Conservation (phyloP, 2,888 invertebrate species). For the Punctoribates punctum region DNA sequence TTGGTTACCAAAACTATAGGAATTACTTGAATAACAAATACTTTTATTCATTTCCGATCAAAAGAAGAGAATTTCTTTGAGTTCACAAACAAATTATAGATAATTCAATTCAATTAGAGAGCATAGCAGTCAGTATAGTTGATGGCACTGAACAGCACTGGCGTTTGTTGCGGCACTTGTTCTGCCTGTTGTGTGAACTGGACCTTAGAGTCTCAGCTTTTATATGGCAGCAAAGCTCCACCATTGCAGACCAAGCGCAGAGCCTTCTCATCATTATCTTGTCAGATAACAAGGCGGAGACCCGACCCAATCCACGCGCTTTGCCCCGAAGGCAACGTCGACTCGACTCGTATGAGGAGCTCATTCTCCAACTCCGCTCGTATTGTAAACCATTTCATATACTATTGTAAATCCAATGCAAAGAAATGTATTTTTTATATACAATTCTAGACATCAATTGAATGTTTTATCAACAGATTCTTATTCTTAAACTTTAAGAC, state of each 20-base stretch:
- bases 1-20: not conserved
- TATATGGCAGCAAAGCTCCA: slow-evolving; percentile 31
- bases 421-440: not conserved
- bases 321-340: slow-evolving; percentile 32
- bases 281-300: slow-evolving; percentile 32
- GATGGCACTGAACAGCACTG: slow-evolving; percentile 15
- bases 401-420: not conserved
- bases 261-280: slow-evolving; percentile 35
- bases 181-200: slow-evolving; percentile 26
- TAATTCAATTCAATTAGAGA: slow-evolving; percentile 24
- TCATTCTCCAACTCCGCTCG: not conserved
- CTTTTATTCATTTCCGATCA: slow-evolving; percentile 11
- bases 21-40: not conserved
- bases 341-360: not conserved
- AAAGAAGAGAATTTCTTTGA: not conserved
- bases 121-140: slow-evolving; percentile 7
- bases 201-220: slow-evolving; percentile 27
- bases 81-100: slow-evolving; percentile 22
- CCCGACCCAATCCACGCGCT: slow-evolving; percentile 34
- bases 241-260: slow-evolving; percentile 13
- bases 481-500: not conserved
- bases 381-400: not conserved
- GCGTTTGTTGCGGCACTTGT: slow-evolving; percentile 22
- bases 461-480: not conserved
- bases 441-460: not conserved